Percentiles rank a stretch among this genome's conserved stretches.
Evolutionary conservation across 2,888 invertebrate species (phyloP).

Genomic region (Crioceris asparagi): DNA sequence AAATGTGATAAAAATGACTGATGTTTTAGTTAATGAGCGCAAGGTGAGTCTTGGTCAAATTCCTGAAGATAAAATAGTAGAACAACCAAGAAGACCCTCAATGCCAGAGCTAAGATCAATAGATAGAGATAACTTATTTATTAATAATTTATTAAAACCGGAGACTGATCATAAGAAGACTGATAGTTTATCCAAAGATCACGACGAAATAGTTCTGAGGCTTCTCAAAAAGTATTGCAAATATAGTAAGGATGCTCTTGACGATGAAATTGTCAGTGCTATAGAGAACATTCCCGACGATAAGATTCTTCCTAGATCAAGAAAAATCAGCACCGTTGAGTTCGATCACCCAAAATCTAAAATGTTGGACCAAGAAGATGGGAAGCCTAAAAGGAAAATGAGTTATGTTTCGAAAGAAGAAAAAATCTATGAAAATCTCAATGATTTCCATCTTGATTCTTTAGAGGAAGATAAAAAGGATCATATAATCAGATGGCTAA

Average conservation of each 20-base stretch:
- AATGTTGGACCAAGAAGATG: constrained; percentile 5
- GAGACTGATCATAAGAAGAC: constrained; percentile 29
- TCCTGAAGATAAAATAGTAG: constrained; percentile 29
- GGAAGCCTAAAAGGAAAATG: too few species aligned
- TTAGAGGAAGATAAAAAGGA: constrained; percentile 35
- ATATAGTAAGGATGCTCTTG: constrained; percentile 34
- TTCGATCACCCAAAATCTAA: constrained; percentile 9
- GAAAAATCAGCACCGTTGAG: constrained; percentile 13
- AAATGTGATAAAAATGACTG: constrained; percentile 29
- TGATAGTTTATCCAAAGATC: constrained; percentile 30
- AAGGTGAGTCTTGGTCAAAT: constrained; percentile 30
- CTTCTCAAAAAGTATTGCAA: constrained; percentile 38
- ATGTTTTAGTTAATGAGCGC: constrained; percentile 21
- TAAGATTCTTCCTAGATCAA: constrained; percentile 12
- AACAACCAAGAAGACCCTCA: constrained; percentile 28
- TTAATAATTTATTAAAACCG: constrained; percentile 36
- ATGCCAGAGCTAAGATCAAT: constrained; percentile 30
- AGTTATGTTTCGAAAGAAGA: constrained; percentile 33
- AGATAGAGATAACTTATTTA: constrained; percentile 34
- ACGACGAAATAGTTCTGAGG: constrained; percentile 36
- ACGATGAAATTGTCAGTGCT: constrained; percentile 34
- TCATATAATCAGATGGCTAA: constrained; percentile 36
- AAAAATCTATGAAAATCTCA: constrained; percentile 35
- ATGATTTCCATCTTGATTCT: constrained; percentile 28
- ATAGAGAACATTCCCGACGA: constrained; percentile 29